Conservation (phyloP, 1,140 invertebrate species). For the Delia radicum region DNA sequence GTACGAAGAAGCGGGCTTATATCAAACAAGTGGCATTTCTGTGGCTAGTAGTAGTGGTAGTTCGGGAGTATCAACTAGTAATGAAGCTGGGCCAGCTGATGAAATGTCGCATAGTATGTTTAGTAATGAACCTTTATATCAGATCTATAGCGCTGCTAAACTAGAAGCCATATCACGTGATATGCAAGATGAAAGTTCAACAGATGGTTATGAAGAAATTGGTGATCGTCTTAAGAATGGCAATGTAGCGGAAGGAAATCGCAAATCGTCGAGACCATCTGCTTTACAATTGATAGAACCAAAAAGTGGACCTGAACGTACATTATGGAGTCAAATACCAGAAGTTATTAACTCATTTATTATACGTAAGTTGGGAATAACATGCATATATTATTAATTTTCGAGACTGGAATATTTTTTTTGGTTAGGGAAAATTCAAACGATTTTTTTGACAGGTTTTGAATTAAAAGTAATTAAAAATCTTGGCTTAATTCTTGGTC, state of each 20-base stretch:
- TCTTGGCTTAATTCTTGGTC: too few species aligned
- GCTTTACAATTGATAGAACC: constrained; percentile 69
- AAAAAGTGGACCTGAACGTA: constrained; percentile 68
- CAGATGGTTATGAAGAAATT: constrained; percentile 78
- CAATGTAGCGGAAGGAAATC: constrained; percentile 31
- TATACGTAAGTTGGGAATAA: constrained; percentile 69
- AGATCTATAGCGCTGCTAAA: constrained; percentile 83
- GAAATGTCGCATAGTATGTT: constrained; percentile 59
- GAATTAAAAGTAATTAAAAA: too few species aligned
- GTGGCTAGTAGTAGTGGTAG: constrained; percentile 55
- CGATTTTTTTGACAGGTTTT: too few species aligned
- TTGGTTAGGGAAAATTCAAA: neutral
- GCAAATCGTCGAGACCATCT: constrained; percentile 57
- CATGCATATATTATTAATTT: too few species aligned
- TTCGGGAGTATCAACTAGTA: constrained; percentile 53
- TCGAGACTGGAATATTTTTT: too few species aligned
- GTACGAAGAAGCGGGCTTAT: constrained; percentile 67
- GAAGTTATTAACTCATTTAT: constrained; percentile 79
- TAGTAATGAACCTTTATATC: constrained; percentile 82
- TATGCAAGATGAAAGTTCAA: constrained; percentile 62
- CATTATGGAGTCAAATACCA: constrained; percentile 92
- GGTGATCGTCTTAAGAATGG: constrained; percentile 50
- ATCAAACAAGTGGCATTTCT: constrained; percentile 60
- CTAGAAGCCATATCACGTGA: constrained; percentile 67
- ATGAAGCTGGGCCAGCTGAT: constrained; percentile 48